These are phyloP conservation scores for Habropoda laboriosa DNA, from an alignment of 1,140 invertebrate species.

Conservation along the genomic window DNA sequence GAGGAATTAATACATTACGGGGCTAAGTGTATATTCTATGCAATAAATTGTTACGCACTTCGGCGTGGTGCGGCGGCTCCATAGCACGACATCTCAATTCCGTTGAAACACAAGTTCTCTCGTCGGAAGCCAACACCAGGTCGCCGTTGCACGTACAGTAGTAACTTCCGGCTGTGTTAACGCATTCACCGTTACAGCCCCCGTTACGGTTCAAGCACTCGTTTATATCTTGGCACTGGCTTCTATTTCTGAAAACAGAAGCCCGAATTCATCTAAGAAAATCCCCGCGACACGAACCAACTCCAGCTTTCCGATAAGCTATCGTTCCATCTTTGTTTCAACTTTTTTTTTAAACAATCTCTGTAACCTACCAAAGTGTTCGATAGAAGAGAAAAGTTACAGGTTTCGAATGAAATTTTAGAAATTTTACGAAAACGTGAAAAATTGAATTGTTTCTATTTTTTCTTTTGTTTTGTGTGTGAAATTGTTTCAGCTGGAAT, in stretches of 20 bases:
- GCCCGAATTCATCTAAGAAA: neutral
- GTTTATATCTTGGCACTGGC: conserved; percentile 75
- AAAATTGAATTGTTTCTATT: no score
- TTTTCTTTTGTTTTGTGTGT: no score
- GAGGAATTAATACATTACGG: neutral
- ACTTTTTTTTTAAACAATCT: no score
- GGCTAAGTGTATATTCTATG: neutral
- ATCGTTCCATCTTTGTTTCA: neutral
- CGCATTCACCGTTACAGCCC: conserved; percentile 81
- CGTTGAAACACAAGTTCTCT: conserved; percentile 80
- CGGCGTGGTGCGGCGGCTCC: conserved; percentile 69
- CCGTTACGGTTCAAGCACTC: conserved; percentile 76
- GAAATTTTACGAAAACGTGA: no score
- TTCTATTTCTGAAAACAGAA: conserved; percentile 66
- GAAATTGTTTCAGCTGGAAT: no score
- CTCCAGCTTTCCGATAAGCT: neutral
- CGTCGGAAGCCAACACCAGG: conserved; percentile 80
- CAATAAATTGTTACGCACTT: conserved; percentile 63
- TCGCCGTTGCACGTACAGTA: conserved; percentile 79
- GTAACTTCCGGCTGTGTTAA: conserved; percentile 83
- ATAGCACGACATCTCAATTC: conserved; percentile 74
- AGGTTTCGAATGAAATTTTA: no score
- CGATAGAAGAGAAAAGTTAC: no score
- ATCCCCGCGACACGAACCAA: neutral
- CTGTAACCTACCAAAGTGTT: no score